Percentiles rank a stretch among this genome's conserved stretches.
Conservation (phyloP, 2,113 vertebrate species). For the Ctenodactylus gundi region DNA sequence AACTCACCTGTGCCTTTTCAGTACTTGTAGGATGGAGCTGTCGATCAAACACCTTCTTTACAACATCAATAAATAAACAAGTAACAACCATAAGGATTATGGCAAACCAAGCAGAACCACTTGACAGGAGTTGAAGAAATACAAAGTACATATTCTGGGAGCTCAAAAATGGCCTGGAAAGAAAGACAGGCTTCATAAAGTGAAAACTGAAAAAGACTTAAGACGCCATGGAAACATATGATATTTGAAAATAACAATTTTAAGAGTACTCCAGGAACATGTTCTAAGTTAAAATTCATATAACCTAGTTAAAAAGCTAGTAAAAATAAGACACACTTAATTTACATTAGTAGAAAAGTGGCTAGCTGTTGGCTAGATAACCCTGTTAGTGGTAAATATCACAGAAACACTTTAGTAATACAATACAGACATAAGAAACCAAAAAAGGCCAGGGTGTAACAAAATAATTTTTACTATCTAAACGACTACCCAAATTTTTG, state of each 20-base stretch:
- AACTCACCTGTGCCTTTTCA: constrained; percentile 95
- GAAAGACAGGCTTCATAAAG: constrained; percentile 64
- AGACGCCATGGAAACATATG: neutral
- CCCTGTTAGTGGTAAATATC: neutral
- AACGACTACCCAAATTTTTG: neutral
- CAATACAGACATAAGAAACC: neutral
- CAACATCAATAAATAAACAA: constrained; percentile 94
- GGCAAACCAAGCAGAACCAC: constrained; percentile 97
- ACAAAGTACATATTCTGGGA: constrained; percentile 99
- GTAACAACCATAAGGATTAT: constrained; percentile 94
- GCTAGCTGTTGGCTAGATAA: neutral
- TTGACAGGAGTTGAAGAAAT: constrained; percentile 96
- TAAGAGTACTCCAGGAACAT: neutral
- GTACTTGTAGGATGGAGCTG: constrained; percentile 94
- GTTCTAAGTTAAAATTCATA: neutral
- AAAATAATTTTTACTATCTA: neutral
- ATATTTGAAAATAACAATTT: neutral
- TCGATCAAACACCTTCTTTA: constrained; percentile 96
- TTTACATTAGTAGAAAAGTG: neutral
- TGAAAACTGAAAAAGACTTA: neutral
- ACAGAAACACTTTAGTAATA: constrained; percentile 12
- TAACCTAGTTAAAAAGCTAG: neutral
- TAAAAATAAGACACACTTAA: neutral
- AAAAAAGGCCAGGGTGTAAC: neutral
- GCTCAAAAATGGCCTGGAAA: constrained; percentile 95